phyloP scores from a whole-genome alignment of 2,113 vertebrate genomes.

The Pangasianodon gigas region DNA sequence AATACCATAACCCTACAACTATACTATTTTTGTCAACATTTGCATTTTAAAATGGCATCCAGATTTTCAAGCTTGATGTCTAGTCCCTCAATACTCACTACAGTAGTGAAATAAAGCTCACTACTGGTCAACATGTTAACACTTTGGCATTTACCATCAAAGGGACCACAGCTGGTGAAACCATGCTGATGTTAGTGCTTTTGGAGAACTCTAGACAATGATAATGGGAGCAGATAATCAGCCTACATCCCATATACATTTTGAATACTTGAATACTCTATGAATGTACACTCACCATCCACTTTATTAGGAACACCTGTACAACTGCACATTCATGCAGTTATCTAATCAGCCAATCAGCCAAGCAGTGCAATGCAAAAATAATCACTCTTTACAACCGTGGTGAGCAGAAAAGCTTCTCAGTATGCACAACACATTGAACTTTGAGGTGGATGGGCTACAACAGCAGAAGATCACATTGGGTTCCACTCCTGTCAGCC shows the following conservation, averaged over 20 bases:
- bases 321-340: too few species aligned
- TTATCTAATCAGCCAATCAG: too few species aligned
- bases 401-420: too few species aligned
- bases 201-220: neutral
- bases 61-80: neutral
- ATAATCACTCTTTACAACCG: too few species aligned
- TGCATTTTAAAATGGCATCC: neutral
- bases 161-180: neutral
- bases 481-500: neutral
- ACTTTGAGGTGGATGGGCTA: too few species aligned
- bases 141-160: neutral
- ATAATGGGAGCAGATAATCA: neutral
- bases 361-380: too few species aligned
- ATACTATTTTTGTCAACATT: neutral
- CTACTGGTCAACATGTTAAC: too few species aligned
- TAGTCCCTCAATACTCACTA: too few species aligned
- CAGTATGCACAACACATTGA: too few species aligned
- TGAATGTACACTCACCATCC: neutral
- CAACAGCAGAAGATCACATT: too few species aligned
- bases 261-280: neutral
- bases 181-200: neutral
- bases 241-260: neutral
- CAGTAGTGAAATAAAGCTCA: too few species aligned
- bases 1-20: neutral
- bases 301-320: too few species aligned